Evolutionary conservation across 64 coral and sea anemone genomes (phyloP), one percentile per base, ranked within the genome.

Genomic region (Stichodactyla mertensii): DNA sequence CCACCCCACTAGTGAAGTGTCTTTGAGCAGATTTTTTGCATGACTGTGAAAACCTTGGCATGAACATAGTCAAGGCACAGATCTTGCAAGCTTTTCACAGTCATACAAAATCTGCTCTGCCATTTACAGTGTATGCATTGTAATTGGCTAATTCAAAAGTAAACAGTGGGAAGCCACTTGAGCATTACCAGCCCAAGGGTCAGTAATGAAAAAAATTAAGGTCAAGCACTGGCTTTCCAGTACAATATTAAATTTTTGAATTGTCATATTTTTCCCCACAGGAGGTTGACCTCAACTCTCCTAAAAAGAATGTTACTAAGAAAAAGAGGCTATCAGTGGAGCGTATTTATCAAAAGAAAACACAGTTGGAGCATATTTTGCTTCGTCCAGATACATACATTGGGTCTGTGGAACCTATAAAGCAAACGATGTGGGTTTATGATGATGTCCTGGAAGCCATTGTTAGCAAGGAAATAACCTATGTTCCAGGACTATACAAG

Each of bases 301-400:
- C 78, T 5, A 80, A 56, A 27, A 94, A 91, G 27, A 89, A 87
- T 83, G 78, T 31, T n/a, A 64, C 66, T 2, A 92, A 94, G 57
- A 95, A 91, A 77, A 99, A 99, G 64, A 87, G 97, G 27, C 82
- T 99, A 84, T 99, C 97, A 24, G 91, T 99, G 59, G 97, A 99
- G 60, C 85, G 97, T 19, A 99, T 99, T 56, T 99, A 99, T 82
- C 92, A 94, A 82, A 99, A 99, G 78, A 99, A 99, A 59, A 99
- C 97, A 7, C 97, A 99, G 51, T 71, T 99, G 18, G 97, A 99
- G 54, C 97, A 99, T 78, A 99, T 99, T 16, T 55, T 99, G 23
- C 88, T 99, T 14, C 88, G 97, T 57, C 97, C 97, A 36, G 97
- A 99, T 77, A 94, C 97, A 5, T 99, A 99, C 77, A 92, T 99